Conservation (phyloP, 2,797 vertebrate genomes). For the Prunella strophiata region DNA sequence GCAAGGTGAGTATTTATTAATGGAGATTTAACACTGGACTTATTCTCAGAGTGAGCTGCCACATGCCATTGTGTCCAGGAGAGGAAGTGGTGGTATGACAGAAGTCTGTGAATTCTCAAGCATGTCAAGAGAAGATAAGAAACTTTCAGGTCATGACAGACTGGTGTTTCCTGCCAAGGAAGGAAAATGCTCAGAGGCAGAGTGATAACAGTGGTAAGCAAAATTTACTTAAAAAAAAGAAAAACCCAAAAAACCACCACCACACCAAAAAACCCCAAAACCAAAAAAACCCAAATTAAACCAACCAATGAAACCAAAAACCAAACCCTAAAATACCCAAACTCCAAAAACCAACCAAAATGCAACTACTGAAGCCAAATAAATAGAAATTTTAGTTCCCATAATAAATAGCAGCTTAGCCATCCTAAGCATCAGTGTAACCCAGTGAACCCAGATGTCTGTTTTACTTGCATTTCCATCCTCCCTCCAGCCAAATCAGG, state of each 20-base stretch:
- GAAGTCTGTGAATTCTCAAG: neutral
- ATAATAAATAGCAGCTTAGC: neutral
- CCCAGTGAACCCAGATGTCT: neutral
- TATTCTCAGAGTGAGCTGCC: neutral
- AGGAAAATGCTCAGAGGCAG: neutral
- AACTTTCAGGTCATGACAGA: neutral
- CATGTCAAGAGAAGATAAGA: neutral
- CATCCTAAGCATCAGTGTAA: neutral
- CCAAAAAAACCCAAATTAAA: neutral
- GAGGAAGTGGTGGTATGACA: neutral
- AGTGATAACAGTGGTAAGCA: neutral
- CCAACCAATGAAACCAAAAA: neutral
- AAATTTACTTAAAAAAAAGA: neutral
- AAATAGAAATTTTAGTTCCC: neutral
- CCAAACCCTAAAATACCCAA: neutral
- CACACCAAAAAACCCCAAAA: neutral
- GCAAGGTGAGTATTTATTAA: neutral
- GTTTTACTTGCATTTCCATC: neutral
- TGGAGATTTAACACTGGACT: neutral
- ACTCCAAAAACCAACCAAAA: neutral
- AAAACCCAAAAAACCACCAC: rapidly evolving
- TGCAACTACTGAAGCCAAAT: neutral
- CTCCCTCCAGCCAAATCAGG: neutral
- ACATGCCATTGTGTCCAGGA: neutral
- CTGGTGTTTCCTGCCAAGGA: neutral